Base-by-base conservation (phyloP, 1,140 invertebrate genomes). In the Mesaphorura yosii region DNA sequence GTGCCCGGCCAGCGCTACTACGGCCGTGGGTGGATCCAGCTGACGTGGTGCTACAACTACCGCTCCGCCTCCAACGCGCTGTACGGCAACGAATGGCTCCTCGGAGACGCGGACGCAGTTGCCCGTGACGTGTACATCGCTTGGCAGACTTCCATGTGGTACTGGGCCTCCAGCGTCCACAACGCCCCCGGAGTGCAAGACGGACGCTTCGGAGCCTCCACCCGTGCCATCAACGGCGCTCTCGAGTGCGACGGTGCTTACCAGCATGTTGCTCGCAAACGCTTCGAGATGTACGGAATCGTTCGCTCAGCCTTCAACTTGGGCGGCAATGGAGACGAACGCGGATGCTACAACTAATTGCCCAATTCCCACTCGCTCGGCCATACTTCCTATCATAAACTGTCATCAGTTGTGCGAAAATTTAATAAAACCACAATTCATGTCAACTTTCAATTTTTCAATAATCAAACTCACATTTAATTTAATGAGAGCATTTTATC, bases 1-100 rank as follows among this genome's bases (percentile, higher is more conserved):
- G 15, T 7, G 10, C 38, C 27, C 10, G 54, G 55, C 12, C 59
- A 55, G 26, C 17, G 40, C n/a, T 61, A 61, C 49, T 61, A 57
- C 20, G 59, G 59, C 5, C 31, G 59, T 20, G 59, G 59, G 6
- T 61, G 53, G 45, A 61, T 58, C 39, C 56, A 58, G n/a, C 23
- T 58, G 27, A 53, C 38, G 2, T 58, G 56, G 56, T 58, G 56
- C 22, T 48, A 50, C 45, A 58, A 58, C 22, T 58, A 58, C 48
- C 28, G 57, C 17, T 40, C 48, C 14, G 56, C 56, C 4, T 58
- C 56, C 17, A 42, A 39, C 34, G 45, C 49, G 15, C 39, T 58
- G 15, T 58, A 57, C 17, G 50, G 50, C 5, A 51, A 57, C 17
- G 54, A 56, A 14, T 57, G 55, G 51, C 46, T 58, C 44, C 26